Conservation (phyloP, 2,888 invertebrate genomes). For the Sericinus montela region DNA sequence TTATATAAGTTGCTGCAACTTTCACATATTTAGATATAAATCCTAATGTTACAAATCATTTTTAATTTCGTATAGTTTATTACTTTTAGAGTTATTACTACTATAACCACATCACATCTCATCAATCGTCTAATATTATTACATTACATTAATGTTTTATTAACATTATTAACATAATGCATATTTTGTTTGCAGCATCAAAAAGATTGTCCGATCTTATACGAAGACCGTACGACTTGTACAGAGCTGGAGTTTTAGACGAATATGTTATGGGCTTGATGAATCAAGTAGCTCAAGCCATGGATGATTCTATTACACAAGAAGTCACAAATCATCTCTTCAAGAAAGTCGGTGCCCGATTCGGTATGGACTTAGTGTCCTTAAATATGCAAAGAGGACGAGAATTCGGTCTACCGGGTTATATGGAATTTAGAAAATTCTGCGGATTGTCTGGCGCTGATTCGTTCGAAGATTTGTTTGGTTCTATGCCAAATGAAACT, state of each 20-base stretch:
- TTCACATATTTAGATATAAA: too few relatives aligned
- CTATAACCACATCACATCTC: too few relatives aligned
- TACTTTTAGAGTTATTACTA: too few relatives aligned
- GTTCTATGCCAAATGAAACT: slow-evolving; percentile 93
- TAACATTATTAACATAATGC: neutral
- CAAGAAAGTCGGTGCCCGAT: slow-evolving; percentile 87
- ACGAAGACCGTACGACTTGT: slow-evolving; percentile 92
- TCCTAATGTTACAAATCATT: too few relatives aligned
- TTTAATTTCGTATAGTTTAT: too few relatives aligned
- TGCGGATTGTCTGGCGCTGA: slow-evolving; percentile 90
- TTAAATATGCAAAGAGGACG: slow-evolving; percentile 96
- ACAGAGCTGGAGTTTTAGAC: slow-evolving; percentile 93
- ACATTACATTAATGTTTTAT: too few relatives aligned
- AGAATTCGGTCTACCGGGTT: slow-evolving; percentile 94
- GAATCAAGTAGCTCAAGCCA: slow-evolving; percentile 96
- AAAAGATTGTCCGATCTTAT: slow-evolving; percentile 93
- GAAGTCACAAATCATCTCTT: slow-evolving; percentile 95
- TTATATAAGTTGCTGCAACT: too few relatives aligned
- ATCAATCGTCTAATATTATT: too few relatives aligned
- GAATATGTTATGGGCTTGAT: slow-evolving; percentile 95
- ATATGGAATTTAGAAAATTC: slow-evolving; percentile 95
- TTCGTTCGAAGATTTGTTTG: slow-evolving; percentile 88
- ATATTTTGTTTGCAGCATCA: slow-evolving; percentile 76
- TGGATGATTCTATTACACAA: slow-evolving; percentile 95
- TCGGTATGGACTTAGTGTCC: slow-evolving; percentile 94